Conservation (phyloP, 1,140 invertebrate species). For the Trissolcus basalis region DNA sequence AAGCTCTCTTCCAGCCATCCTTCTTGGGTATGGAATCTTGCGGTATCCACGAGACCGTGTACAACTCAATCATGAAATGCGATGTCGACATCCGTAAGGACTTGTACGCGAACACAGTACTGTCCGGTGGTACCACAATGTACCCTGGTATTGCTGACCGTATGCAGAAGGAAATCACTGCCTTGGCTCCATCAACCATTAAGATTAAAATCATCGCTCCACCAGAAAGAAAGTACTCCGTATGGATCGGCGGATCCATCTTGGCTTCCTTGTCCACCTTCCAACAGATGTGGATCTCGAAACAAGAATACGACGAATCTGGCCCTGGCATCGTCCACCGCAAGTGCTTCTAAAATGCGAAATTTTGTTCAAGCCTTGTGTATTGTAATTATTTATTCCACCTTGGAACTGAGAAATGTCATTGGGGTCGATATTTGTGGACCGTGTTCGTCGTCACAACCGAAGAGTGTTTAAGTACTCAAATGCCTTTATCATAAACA, state of each 20-base stretch:
- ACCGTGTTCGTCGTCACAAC: conserved; percentile 15
- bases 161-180: conserved; percentile 86
- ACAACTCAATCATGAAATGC: conserved; percentile 94
- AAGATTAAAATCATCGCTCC: conserved; percentile 97
- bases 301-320: conserved; percentile 91
- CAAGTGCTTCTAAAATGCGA: conserved; percentile 30
- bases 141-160: conserved; percentile 91
- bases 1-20: conserved; percentile 89
- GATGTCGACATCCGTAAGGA: conserved; percentile 90
- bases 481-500: conserved; percentile 74
- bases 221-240: conserved; percentile 85
- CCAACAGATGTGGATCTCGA: conserved; percentile 95
- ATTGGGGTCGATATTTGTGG: conserved; percentile 1
- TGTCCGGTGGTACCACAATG: conserved; percentile 92
- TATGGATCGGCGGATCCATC: conserved; percentile 93
- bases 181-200: conserved; percentile 86
- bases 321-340: conserved; percentile 80
- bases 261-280: conserved; percentile 92
- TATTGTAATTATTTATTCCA: conserved; percentile 39
- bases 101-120: conserved; percentile 83
- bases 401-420: conserved; percentile 22
- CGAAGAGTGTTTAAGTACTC: conserved; percentile 57
- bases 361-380: conserved; percentile 10
- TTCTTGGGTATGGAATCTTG: conserved; percentile 89
- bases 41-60: conserved; percentile 89